A percentile compares a stretch with the other conserved stretches of the same genome.
phyloP scores from a whole-genome alignment of 2,888 invertebrate genomes.

The Brachypalpus laphriformis region DNA sequence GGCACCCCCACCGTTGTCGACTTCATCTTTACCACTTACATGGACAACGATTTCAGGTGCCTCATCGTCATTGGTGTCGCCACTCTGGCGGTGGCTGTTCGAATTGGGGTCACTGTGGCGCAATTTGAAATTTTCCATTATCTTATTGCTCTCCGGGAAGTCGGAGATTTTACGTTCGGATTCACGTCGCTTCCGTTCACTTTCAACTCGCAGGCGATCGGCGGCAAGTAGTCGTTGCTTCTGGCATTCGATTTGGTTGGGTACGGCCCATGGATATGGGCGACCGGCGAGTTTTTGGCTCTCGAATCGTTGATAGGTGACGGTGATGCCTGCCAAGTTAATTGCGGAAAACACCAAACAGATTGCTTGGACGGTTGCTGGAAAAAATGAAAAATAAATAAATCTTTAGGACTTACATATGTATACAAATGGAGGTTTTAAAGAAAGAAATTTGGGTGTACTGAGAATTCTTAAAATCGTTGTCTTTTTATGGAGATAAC shows the following conservation, averaged over 20 bases:
- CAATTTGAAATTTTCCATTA: slow-evolving; percentile 79
- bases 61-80: neutral
- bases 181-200: slow-evolving; percentile 76
- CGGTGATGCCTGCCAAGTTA: slow-evolving; percentile 88
- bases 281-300: slow-evolving; percentile 89
- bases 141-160: slow-evolving; percentile 81
- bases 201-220: slow-evolving; percentile 77
- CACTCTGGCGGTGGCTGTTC: neutral
- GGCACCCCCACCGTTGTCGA: slow-evolving; percentile 77
- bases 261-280: slow-evolving; percentile 88
- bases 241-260: slow-evolving; percentile 79
- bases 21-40: slow-evolving; percentile 76
- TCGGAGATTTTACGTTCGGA: slow-evolving; percentile 77
- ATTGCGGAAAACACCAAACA: slow-evolving; percentile 87
- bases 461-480: no score
- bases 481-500: no score
- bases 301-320: slow-evolving; percentile 90
- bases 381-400: slow-evolving; percentile 75
- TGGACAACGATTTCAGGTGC: slow-evolving; percentile 55
- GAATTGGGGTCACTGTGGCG: slow-evolving; percentile 63
- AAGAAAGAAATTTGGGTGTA: no score
- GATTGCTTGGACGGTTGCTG: slow-evolving; percentile 87
- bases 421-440: no score
- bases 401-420: neutral
- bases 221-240: slow-evolving; percentile 76